Base-by-base conservation (phyloP, 2,888 invertebrate species). In the Oligia strigilis region DNA sequence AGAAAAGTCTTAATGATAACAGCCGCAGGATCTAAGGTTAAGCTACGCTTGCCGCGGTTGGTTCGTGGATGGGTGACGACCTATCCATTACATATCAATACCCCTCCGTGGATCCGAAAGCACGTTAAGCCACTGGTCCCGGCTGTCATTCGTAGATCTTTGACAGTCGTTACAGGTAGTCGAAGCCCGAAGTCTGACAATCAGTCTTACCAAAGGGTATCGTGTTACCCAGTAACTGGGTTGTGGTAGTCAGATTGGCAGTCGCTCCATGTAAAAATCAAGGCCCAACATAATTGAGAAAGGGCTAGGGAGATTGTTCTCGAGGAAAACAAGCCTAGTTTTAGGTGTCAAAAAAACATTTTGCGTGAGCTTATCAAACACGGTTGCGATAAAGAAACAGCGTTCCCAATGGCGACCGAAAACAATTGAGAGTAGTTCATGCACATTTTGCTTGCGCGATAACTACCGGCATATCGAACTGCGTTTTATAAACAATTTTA, bases 401-500 rank as follows among this genome's bases (percentile, higher is more conserved):
- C 73, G 80, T 83, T 89, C 81, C 83, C 84, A 84, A 89, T 76
- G 84, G 84, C 83, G 77, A 87, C 87, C 79, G 80, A 88, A 91
- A 90, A 89, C 89, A 90, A 91, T 70, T 46, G 86, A 75, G 74
- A 81, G 85, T 43, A 81, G 83, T 81, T 82, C 82, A 84, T 84
- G 80, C 88, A 89, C 85, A 86, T 88, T 89, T 82, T 83, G 82
- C 83, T 85, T 81, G 83, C 19, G 86, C 93, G 94, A 94, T 94
- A 94, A 93, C 93, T 91, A 88, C 91, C 85, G 85, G 89, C 92
- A 91, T 94, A 95, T 95, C 94, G 93, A 91, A 90, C 89, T 88
- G 89, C 92, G 92, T 93, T 95, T 95, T 93, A 95, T 95, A 96
- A 96, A 96, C 96, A 96, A 92, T 93, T 95, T 95, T 95, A 95